phyloP scores from a whole-genome alignment of 2,888 invertebrate species.

The Alloscopus bannaensis region DNA sequence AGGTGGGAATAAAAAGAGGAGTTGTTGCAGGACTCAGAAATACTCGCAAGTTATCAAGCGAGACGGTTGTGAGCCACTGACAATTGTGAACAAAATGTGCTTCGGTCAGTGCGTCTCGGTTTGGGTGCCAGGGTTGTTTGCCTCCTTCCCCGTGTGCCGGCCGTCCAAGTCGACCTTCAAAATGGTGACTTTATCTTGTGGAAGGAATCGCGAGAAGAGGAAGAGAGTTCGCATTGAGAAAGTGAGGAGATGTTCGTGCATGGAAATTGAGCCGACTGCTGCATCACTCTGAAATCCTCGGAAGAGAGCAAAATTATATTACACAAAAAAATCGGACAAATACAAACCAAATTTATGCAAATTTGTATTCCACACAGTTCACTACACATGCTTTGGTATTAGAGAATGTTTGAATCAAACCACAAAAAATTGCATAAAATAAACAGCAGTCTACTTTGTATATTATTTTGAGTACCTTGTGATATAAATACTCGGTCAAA shows the following conservation, averaged over 20 bases:
- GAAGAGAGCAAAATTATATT: background rate
- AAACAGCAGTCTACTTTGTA: background rate
- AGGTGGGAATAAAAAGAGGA: slow-evolving; percentile 59
- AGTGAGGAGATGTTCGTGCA: slow-evolving; percentile 71
- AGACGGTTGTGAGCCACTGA: slow-evolving; percentile 72
- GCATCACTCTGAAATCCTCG: slow-evolving; percentile 50
- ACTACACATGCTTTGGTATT: background rate
- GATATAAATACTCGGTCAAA: slow-evolving; percentile 66
- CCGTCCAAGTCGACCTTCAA: slow-evolving; percentile 70
- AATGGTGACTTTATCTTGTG: slow-evolving; percentile 69
- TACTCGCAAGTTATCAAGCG: slow-evolving; percentile 71
- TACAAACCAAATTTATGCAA: background rate
- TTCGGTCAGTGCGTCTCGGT: slow-evolving; percentile 72
- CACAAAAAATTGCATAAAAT: background rate
- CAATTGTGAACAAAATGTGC: slow-evolving; percentile 71
- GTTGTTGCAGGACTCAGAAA: slow-evolving; percentile 71
- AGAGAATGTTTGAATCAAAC: background rate
- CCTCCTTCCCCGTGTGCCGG: slow-evolving; percentile 70
- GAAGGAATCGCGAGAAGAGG: slow-evolving; percentile 63
- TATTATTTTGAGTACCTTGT: slow-evolving; percentile 47
- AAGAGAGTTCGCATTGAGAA: slow-evolving; percentile 69
- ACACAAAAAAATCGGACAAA: slow-evolving; percentile 10
- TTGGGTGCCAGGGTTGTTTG: slow-evolving; percentile 72
- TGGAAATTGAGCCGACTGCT: slow-evolving; percentile 71
- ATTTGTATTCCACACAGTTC: background rate